Evolutionary conservation across 2,888 invertebrate species (phyloP).

Genomic region (Tetragnatha montana): DNA sequence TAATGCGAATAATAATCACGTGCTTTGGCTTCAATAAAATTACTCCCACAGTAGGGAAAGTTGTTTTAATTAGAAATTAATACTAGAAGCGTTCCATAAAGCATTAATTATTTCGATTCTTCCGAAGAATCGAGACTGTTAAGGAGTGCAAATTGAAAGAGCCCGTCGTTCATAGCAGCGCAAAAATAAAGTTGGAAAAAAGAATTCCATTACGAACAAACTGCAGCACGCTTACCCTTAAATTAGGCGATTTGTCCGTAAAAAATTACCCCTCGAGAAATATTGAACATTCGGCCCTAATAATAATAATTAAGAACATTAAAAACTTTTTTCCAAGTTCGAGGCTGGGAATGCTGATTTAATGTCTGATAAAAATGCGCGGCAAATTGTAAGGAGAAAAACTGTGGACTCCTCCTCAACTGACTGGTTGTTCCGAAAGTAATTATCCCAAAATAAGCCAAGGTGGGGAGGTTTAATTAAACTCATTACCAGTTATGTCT

Average conservation of each 20-base stretch:
- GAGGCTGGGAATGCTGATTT: constrained; percentile 48
- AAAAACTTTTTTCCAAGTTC: constrained; percentile 55
- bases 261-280: constrained; percentile 42
- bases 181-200: constrained; percentile 32
- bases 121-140: constrained; percentile 30
- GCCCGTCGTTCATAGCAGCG: not conserved
- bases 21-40: constrained; percentile 17
- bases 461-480: constrained; percentile 68
- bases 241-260: constrained; percentile 52
- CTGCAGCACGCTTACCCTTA: constrained; percentile 35
- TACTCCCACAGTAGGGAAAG: not conserved
- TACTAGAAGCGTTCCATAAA: constrained; percentile 16
- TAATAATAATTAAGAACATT: constrained; percentile 71
- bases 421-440: constrained; percentile 69
- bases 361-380: constrained; percentile 61
- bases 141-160: constrained; percentile 10
- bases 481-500: constrained; percentile 69
- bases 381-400: constrained; percentile 61
- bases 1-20: constrained; percentile 23
- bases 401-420: constrained; percentile 61
- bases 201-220: constrained; percentile 55
- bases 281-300: constrained; percentile 52
- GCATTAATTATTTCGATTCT: constrained; percentile 33
- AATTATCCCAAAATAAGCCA: constrained; percentile 69
- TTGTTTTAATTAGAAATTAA: constrained; percentile 39